Conservation (phyloP, 2,888 invertebrate genomes). For the Hoplodrina blanda region DNA sequence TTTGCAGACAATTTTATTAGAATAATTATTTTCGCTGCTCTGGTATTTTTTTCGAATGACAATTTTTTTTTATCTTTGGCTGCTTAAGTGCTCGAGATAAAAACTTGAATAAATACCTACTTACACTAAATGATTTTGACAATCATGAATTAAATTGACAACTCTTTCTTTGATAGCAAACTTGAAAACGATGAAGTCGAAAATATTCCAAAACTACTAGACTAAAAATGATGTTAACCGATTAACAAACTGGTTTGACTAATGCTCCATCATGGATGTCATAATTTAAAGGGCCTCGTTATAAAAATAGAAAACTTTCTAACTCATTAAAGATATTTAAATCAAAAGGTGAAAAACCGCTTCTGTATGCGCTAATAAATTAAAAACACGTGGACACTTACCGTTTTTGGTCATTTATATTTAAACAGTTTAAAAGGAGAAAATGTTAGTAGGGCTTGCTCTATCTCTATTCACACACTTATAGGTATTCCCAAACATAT, state of each 20-base stretch:
- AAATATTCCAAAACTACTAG: constrained; percentile 28
- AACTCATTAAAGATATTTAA: constrained; percentile 1
- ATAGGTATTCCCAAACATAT: no score
- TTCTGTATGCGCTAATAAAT: constrained; percentile 9
- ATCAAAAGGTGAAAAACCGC: constrained; percentile 8
- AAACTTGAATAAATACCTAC: no score
- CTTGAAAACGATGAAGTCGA: constrained; percentile 21
- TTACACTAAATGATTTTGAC: no score
- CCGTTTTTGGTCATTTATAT: not conserved
- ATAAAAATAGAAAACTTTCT: constrained; percentile 12
- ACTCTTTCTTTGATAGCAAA: constrained; percentile 15
- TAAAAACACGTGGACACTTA: not conserved
- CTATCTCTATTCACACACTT: no score
- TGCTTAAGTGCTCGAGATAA: no score
- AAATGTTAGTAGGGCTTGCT: no score
- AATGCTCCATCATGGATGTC: not conserved
- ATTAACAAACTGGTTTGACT: constrained; percentile 32
- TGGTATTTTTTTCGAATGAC: no score
- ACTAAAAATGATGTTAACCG: constrained; percentile 7
- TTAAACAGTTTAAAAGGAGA: not conserved
- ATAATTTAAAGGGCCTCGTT: constrained; percentile 23
- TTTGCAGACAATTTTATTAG: no score
- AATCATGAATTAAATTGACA: constrained; percentile 1
- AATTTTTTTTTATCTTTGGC: no score
- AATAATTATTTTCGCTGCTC: no score